Conservation (phyloP, 2,888 invertebrate species). For the Cantharis lateralis region DNA sequence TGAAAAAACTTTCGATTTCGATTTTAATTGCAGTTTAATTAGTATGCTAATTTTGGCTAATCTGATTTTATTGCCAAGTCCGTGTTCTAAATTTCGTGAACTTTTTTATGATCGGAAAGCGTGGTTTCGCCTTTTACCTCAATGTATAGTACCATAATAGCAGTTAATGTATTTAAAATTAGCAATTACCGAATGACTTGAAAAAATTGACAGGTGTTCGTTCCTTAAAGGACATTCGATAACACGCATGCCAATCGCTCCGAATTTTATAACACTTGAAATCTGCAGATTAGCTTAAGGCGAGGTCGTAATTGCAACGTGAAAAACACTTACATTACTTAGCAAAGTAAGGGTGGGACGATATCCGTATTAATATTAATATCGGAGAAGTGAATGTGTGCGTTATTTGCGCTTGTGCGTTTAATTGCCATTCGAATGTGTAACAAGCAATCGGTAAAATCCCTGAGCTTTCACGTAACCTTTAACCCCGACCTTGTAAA, state of each 20-base stretch:
- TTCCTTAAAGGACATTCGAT: conserved; percentile 5
- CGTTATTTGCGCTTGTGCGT: conserved; percentile 2
- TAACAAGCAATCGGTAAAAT: neutral
- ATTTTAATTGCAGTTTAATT: neutral
- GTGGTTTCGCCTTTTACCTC: neutral
- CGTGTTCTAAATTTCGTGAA: neutral
- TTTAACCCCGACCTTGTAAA: conserved; percentile 28
- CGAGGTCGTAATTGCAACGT: conserved; percentile 26
- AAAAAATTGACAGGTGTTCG: conserved; percentile 8
- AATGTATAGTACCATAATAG: neutral
- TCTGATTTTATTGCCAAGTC: neutral
- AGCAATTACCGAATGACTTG: neutral
- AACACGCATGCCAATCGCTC: conserved; percentile 12
- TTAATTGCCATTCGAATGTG: neutral
- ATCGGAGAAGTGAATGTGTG: conserved; percentile 17
- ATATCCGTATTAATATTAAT: conserved; percentile 7
- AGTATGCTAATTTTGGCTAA: neutral
- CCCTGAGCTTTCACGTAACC: conserved; percentile 18
- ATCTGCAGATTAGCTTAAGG: conserved; percentile 9
- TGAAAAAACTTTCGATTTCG: neutral
- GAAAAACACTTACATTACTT: conserved; percentile 23
- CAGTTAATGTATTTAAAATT: neutral
- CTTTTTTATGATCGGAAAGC: neutral
- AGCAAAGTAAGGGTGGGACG: conserved; percentile 12
- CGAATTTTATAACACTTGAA: conserved; percentile 6